Evolutionary conservation across 2,888 invertebrate genomes (phyloP).

Genomic region (Athalia circularis): DNA sequence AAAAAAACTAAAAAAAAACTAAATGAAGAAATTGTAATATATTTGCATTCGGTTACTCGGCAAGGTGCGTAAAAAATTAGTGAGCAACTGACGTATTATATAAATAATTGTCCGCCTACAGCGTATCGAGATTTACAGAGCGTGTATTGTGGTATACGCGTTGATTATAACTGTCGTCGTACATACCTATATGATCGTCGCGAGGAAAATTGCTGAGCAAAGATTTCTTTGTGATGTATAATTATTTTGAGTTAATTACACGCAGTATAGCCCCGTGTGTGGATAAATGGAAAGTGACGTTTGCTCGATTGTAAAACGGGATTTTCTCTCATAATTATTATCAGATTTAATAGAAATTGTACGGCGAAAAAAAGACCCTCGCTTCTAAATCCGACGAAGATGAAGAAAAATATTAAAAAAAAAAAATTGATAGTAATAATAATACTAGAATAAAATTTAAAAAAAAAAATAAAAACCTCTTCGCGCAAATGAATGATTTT

Average conservation of each 20-base stretch:
- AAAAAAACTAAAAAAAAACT: background rate
- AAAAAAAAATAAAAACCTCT: background rate
- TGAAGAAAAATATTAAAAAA: background rate
- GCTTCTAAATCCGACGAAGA: background rate
- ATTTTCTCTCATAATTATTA: background rate
- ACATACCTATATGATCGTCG: slow-evolving; percentile 1
- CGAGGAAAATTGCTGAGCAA: background rate
- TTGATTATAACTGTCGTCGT: background rate
- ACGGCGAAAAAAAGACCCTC: background rate
- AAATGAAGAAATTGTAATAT: background rate
- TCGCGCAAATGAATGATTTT: slow-evolving; percentile 46
- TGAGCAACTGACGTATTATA: too few species aligned
- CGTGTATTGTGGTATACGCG: slow-evolving; percentile 12
- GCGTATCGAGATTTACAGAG: background rate
- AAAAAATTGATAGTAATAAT: background rate
- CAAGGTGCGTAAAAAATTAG: too few species aligned
- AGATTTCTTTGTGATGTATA: background rate
- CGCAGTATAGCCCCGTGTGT: background rate
- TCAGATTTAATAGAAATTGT: background rate
- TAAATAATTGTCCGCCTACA: too few species aligned
- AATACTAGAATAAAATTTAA: background rate
- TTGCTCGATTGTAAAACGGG: background rate
- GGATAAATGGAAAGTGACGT: background rate
- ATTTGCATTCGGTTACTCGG: too few species aligned
- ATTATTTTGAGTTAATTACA: slow-evolving; percentile 20